These are phyloP conservation scores for Hyphantria cunea DNA, from an alignment of 1,140 invertebrate species.

Conservation along the genomic window DNA sequence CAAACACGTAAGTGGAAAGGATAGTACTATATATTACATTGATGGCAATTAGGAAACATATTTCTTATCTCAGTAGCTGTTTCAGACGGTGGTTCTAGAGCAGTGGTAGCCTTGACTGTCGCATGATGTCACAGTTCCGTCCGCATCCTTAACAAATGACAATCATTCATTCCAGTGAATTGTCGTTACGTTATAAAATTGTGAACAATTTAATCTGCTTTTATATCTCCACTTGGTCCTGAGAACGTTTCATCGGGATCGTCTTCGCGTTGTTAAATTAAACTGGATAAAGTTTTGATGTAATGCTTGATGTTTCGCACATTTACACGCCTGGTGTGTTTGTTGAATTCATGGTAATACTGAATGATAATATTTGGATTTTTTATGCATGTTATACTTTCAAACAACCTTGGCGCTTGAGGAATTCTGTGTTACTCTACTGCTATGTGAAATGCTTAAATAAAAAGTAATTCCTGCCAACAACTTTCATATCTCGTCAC, in stretches of 20 bases:
- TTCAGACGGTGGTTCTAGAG: conserved; percentile 3
- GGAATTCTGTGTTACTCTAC: not conserved
- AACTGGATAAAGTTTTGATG: conserved; percentile 2
- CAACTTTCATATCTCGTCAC: not conserved
- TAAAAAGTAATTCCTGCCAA: too few relatives aligned
- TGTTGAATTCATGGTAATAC: not conserved
- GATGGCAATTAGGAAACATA: not conserved
- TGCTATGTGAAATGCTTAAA: too few relatives aligned
- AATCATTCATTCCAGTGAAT: conserved; percentile 30
- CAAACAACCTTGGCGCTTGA: too few relatives aligned
- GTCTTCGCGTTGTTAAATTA: conserved; percentile 1
- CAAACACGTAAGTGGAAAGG: too few relatives aligned
- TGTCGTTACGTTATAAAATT: conserved; percentile 31
- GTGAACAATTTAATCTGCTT: conserved; percentile 34
- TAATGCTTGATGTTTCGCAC: not conserved
- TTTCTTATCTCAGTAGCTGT: not conserved
- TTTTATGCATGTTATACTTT: too few relatives aligned
- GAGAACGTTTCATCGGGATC: conserved; percentile 21
- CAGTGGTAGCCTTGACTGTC: conserved; percentile 8
- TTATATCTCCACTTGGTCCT: conserved; percentile 29
- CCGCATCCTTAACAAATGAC: conserved; percentile 39
- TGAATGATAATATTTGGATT: too few relatives aligned
- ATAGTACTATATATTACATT: not conserved
- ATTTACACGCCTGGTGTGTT: too few relatives aligned
- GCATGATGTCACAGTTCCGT: conserved; percentile 50